Evolutionary conservation across 2,113 vertebrate genomes (phyloP).

Genomic region (Amblyopsis rosae): DNA sequence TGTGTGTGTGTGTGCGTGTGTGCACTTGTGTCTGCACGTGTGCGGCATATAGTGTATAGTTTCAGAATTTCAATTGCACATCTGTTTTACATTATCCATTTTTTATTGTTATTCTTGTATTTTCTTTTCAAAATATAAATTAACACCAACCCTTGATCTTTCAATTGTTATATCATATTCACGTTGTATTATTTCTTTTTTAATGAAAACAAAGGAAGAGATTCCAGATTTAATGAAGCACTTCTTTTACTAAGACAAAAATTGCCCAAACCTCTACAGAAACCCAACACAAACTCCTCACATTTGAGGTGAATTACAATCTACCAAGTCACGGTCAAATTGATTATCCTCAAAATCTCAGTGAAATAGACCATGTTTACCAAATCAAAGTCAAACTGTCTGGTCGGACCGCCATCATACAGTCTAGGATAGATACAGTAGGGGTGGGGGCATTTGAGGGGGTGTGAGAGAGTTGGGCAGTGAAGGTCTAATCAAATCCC

Average conservation of each 20-base stretch:
- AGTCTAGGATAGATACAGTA: background rate
- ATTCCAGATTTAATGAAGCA: background rate
- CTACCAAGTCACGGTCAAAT: slow-evolving; percentile 51
- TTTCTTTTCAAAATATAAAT: no score
- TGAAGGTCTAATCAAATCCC: background rate
- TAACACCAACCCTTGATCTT: no score
- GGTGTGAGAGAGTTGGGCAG: background rate
- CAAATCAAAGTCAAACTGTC: slow-evolving; percentile 49
- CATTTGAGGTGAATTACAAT: slow-evolving; percentile 47
- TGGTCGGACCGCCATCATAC: slow-evolving; percentile 24
- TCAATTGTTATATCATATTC: no score
- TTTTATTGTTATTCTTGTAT: no score
- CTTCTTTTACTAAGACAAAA: background rate
- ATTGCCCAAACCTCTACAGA: background rate
- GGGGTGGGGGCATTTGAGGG: background rate
- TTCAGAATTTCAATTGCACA: no score
- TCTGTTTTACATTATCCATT: no score
- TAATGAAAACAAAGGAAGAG: no score
- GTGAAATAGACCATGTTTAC: slow-evolving; percentile 42
- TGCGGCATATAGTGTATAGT: background rate
- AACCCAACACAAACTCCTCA: slow-evolving; percentile 32
- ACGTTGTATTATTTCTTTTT: no score
- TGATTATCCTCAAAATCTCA: slow-evolving; percentile 47
- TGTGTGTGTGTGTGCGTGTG: background rate
- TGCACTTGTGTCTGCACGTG: background rate